Conservation (phyloP, 1,140 invertebrate species). For the Drosophila orena region DNA sequence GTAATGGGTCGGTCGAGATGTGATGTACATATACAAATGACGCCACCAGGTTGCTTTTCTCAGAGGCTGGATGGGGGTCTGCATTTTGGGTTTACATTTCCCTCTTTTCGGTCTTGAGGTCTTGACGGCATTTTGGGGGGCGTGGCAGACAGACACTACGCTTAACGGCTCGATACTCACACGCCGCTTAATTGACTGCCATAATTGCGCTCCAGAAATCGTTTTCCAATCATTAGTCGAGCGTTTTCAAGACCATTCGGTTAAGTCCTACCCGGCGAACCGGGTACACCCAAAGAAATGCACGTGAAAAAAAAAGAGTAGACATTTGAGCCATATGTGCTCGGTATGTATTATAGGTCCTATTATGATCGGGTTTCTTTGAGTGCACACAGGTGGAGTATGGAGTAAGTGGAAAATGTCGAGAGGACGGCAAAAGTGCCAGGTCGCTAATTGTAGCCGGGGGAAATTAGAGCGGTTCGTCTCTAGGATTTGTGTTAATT, state of each 20-base stretch:
- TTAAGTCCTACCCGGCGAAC: conserved; percentile 9
- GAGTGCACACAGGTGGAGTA: conserved; percentile 13
- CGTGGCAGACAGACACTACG: conserved; percentile 52
- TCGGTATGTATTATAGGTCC: background rate
- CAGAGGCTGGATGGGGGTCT: background rate
- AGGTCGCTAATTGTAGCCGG: conserved; percentile 69
- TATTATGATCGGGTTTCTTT: background rate
- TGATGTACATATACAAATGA: conserved; percentile 26
- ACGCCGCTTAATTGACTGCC: conserved; percentile 73
- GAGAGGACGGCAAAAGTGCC: conserved; percentile 74
- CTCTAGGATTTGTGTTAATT: conserved; percentile 51
- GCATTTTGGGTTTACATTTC: background rate
- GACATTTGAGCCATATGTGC: too few species aligned
- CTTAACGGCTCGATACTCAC: conserved; percentile 63
- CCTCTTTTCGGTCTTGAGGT: background rate
- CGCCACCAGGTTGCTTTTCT: conserved; percentile 52
- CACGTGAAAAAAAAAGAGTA: too few species aligned
- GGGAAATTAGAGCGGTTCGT: conserved; percentile 47
- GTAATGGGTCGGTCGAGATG: background rate
- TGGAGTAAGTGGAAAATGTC: conserved; percentile 56
- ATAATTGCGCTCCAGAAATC: conserved; percentile 52
- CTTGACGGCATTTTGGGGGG: conserved; percentile 13
- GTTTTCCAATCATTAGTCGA: conserved; percentile 70
- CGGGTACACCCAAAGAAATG: background rate
- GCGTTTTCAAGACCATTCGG: conserved; percentile 17